Evolutionary conservation across 2,888 invertebrate species (phyloP), one percentile per base, ranked within the genome.

Genomic region (Nysson spinosus): DNA sequence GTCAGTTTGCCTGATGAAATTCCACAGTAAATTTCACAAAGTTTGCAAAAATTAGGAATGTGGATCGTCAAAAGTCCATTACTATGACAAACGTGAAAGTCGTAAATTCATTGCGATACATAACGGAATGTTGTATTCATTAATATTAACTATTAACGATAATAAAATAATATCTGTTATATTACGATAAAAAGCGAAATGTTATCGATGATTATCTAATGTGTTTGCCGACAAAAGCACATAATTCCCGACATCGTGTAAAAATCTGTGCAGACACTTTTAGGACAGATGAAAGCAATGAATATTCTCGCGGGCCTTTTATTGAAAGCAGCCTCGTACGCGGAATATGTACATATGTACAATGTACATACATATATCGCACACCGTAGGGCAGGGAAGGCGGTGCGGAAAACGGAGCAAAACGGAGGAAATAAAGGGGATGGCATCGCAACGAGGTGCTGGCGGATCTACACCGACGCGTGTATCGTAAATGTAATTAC

Each of bases 401-500:
- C 7, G n/a, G n/a, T n/a, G n/a, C 16, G 26, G 19, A 24, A 26
- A 34, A 52, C 22, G 24, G 32, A 22, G 30, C 9, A 46, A 20
- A 34, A 34, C 30, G 22, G 19, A n/a, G 26, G 11, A 22, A 39
- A 44, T 37, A 44, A 50, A 52, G 51, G 46, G 63, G 34, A 28
- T 28, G 62, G 34, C 9, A 37, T 24, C 34, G 39, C 49, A 40
- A 28, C 39, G 16, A 72, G 55, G 57, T 64, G 61, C 52, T 35
- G 50, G 37, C 50, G 57, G 51, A 57, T 56, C 37, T 65, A 57
- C 61, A 66, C 67, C 64, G 62, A 67, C 73, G 56, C 69, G 68
- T 75, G 63, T 75, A 72, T 57, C 68, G 67, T 61, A 58, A 68
- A 72, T 72, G 75, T 73, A 73, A 76, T 76, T 76, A 75, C 73